Evolutionary conservation across 2,888 invertebrate species (phyloP).

Genomic region (Drosophila macrospina): DNA sequence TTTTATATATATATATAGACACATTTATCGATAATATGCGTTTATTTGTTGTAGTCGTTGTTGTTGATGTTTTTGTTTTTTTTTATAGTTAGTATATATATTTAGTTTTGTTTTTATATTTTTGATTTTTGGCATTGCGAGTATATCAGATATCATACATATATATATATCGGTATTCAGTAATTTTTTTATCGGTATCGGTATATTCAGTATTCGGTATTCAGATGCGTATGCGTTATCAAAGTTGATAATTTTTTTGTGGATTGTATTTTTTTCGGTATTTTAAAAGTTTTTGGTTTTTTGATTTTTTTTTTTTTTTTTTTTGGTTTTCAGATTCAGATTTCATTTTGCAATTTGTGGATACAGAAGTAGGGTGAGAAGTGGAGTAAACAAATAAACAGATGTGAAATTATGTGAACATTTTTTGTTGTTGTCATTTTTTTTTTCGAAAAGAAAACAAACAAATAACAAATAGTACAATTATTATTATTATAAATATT

Average conservation of each 20-base stretch:
- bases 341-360: constrained; percentile 78
- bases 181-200: constrained; percentile 48
- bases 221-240: constrained; percentile 51
- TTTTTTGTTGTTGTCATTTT: constrained; percentile 65
- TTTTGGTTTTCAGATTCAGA: constrained; percentile 46
- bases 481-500: no score
- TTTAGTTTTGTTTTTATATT: constrained; percentile 25
- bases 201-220: constrained; percentile 61
- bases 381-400: constrained; percentile 85
- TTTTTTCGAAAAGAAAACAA: constrained; percentile 40
- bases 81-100: constrained; percentile 27
- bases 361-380: constrained; percentile 83
- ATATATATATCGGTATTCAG: constrained; percentile 28
- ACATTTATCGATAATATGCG: constrained; percentile 32
- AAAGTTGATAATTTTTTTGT: constrained; percentile 41
- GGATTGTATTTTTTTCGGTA: constrained; percentile 26
- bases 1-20: constrained; percentile 24
- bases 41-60: constrained; percentile 22
- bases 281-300: constrained; percentile 23
- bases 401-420: constrained; percentile 85
- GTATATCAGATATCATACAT: constrained; percentile 45
- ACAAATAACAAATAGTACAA: constrained; percentile 60
- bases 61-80: constrained; percentile 28
- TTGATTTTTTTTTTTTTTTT: constrained; percentile 22
- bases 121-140: constrained; percentile 52